Base-by-base conservation (phyloP, 2,888 invertebrate species). In the Mythimna ferrago region DNA sequence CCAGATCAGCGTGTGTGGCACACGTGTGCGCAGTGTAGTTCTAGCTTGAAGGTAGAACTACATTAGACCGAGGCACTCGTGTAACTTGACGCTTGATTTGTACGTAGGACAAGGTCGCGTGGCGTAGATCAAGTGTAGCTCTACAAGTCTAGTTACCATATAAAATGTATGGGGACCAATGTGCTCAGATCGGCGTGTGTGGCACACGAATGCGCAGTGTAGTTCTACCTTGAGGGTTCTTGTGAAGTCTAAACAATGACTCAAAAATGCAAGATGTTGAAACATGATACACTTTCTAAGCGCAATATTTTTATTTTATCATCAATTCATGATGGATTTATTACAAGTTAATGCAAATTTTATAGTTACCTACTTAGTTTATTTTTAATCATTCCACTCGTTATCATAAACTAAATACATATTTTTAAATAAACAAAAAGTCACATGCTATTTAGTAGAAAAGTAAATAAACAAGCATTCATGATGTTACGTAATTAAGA, bases 321-420 rank as follows among this genome's bases (percentile, higher is more conserved):
- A 16, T 48, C 0, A 48, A 48, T 16, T 16, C 48, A 6, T 16
- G 7, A 60, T 32, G 41, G 41, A 21, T 32, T 71, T 58, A 54
- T 32, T 21, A 41, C 51, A 16, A 41, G 35, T 53, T 60, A 72
- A 53, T 60, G 32, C 60, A 61, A 41, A 16, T 21, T 19, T 44
- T 19, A 51, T 2, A 35, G 19, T 54, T 35, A 48, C 56, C 26
- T 71, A 51, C n/a, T 51, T 35, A 26, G 19, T 70, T 35, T 48
- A 38, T 70, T 21, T 21, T 21, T n/a, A n/a, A 16, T 5, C 10
- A 26, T 35, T 58, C 21, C 38, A 16, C 4, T 35, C 53, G n/a
- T 44, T 64, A 69, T 76, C 16, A 7, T 48, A 14, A 48, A 35
- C 51, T 63, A 32, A 63, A 67, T 67, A 74, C 51, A 64, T 54